These are phyloP conservation scores for Platichthys flesus DNA, from an alignment of 2,113 vertebrate species.

Conservation along the genomic window DNA sequence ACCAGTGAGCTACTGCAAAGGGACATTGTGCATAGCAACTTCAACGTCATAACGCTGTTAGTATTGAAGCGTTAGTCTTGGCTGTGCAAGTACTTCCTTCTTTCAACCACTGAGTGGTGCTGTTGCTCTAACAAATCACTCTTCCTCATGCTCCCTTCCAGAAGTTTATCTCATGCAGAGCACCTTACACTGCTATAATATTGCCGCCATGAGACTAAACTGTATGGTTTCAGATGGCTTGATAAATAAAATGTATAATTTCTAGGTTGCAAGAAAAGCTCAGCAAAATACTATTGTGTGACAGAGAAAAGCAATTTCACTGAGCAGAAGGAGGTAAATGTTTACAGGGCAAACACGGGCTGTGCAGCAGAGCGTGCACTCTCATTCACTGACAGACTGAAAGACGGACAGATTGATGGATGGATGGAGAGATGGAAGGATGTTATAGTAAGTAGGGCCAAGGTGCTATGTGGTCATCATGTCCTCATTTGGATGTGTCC, in stretches of 20 bases:
- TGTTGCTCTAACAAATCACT: conserved; percentile 36
- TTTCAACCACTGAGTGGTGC: conserved; percentile 62
- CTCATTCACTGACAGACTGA: conserved; percentile 11
- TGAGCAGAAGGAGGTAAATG: conserved; percentile 16
- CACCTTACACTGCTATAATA: background rate
- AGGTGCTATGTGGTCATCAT: conserved; percentile 43
- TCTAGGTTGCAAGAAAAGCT: conserved; percentile 2
- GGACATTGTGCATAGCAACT: background rate
- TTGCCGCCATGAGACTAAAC: background rate
- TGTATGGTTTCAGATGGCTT: background rate
- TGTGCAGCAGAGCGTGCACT: conserved; percentile 24
- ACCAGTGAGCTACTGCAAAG: background rate
- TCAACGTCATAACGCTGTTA: background rate
- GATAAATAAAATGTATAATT: background rate
- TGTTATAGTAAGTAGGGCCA: background rate
- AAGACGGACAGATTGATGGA: background rate
- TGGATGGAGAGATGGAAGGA: conserved; percentile 4
- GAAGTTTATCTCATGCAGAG: background rate
- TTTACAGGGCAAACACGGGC: conserved; percentile 54
- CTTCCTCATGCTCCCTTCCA: conserved; percentile 17
- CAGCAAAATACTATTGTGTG: background rate
- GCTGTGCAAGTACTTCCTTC: background rate
- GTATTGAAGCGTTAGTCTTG: background rate
- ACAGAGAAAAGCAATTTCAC: conserved; percentile 11
- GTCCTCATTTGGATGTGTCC: conserved; percentile 61